Percentiles rank a stretch among this genome's conserved stretches.
Evolutionary conservation across 1,140 invertebrate genomes (phyloP).

Genomic region (Anadara kagoshimensis): DNA sequence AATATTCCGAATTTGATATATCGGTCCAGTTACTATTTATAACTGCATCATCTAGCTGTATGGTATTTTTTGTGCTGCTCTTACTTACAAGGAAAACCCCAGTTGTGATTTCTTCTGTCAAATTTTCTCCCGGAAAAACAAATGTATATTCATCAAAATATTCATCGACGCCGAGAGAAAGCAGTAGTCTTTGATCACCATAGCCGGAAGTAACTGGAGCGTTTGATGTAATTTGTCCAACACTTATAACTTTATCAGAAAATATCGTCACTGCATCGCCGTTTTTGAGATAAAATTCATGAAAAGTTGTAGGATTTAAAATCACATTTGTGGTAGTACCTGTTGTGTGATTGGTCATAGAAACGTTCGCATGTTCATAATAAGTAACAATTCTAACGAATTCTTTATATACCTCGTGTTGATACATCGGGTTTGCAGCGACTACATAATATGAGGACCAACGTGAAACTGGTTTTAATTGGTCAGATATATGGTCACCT

Average conservation of each 20-base stretch:
- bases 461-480: neutral
- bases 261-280: neutral
- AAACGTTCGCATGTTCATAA: neutral
- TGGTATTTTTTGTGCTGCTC: neutral
- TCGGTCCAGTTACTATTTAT: neutral
- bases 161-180: neutral
- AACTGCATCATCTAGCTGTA: neutral
- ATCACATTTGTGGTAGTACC: neutral
- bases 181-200: neutral
- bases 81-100: neutral
- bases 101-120: neutral
- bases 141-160: neutral
- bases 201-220: neutral
- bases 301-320: neutral
- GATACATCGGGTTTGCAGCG: neutral
- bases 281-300: neutral
- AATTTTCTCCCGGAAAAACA: neutral
- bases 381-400: neutral
- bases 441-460: neutral
- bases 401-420: neutral
- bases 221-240: too few species aligned
- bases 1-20: neutral
- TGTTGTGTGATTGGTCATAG: neutral
- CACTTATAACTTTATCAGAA: neutral
- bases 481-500: neutral